phyloP scores from a whole-genome alignment of 1,140 invertebrate genomes.

The Atta texana region DNA sequence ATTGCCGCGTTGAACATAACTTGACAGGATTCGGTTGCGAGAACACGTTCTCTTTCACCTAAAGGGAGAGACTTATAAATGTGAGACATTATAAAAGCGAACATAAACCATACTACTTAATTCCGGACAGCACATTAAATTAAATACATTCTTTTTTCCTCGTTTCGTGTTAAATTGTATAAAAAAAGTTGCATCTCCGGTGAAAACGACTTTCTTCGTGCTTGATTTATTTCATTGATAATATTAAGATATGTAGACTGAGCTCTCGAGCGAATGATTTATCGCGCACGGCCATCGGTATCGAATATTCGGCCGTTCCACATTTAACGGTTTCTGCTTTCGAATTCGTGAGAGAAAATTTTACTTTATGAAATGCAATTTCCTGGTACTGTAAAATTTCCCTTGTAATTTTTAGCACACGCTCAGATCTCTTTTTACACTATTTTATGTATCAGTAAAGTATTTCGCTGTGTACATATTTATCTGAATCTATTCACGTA shows the following conservation, averaged over 20 bases:
- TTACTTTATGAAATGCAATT: background rate
- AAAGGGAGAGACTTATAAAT: background rate
- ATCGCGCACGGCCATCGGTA: background rate
- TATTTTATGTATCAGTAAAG: background rate
- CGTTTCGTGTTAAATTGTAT: conserved; percentile 25
- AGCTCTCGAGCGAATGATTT: conserved; percentile 34
- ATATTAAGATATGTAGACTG: conserved; percentile 33
- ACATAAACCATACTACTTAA: conserved; percentile 15
- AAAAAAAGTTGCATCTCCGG: background rate
- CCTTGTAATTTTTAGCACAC: background rate
- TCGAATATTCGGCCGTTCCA: background rate
- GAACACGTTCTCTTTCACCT: background rate
- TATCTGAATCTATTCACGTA: background rate
- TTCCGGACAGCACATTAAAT: background rate
- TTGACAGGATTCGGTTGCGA: background rate
- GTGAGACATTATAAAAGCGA: conserved; percentile 32
- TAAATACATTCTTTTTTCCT: background rate
- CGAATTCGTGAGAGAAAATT: background rate
- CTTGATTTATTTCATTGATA: conserved; percentile 32
- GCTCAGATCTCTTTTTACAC: background rate
- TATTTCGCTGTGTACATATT: background rate
- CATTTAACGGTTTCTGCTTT: conserved; percentile 10
- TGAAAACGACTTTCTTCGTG: conserved; percentile 18
- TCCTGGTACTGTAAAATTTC: background rate
- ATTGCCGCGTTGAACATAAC: background rate